Evolutionary conservation across 2,797 vertebrate species (phyloP).

Genomic region (Brachyrhaphis roseni): DNA sequence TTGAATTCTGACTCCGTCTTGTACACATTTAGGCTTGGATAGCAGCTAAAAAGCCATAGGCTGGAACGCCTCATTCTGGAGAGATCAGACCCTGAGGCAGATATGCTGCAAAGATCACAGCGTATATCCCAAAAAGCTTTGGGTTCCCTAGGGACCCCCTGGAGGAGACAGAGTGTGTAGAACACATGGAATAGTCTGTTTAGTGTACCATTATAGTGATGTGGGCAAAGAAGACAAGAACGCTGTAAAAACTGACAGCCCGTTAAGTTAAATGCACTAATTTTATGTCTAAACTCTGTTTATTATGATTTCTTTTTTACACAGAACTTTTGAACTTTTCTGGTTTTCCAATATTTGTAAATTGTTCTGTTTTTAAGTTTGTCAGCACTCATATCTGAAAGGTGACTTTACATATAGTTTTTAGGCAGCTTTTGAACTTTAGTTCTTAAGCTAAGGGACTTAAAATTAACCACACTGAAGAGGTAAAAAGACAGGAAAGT

Average conservation of each 20-base stretch:
- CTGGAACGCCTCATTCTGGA: conserved; percentile 14
- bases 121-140: conserved; percentile 14
- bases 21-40: conserved; percentile 3
- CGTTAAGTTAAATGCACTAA: background rate
- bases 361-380: background rate
- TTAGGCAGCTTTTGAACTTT: background rate
- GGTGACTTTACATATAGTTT: no score
- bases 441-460: background rate
- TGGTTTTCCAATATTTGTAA: background rate
- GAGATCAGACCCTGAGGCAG: conserved; percentile 22
- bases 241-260: background rate
- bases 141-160: conserved; percentile 11
- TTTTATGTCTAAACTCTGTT: background rate
- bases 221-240: conserved; percentile 8
- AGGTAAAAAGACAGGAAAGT: background rate
- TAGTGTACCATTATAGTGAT: conserved; percentile 10
- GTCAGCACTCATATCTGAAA: background rate
- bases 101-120: conserved; percentile 45
- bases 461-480: background rate
- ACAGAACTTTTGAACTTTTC: background rate
- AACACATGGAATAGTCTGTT: conserved; percentile 14
- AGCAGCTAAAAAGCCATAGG: conserved; percentile 7
- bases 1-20: conserved; percentile 15
- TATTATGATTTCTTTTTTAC: background rate
- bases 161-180: conserved; percentile 11